Conservation (phyloP, 2,113 vertebrate species). For the Megaceryle torquata region DNA sequence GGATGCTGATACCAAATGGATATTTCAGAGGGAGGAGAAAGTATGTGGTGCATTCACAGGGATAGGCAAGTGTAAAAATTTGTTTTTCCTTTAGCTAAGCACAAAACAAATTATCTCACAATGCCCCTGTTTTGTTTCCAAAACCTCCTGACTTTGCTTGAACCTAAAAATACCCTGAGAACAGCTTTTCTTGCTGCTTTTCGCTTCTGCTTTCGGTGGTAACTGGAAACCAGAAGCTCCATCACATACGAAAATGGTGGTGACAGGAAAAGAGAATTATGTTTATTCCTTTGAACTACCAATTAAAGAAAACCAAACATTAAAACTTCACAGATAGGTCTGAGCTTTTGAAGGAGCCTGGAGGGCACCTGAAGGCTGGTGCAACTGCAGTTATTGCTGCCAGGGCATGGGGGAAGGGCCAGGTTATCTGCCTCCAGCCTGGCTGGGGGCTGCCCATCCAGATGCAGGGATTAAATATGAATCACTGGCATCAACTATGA, state of each 20-base stretch:
- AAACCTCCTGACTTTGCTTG: neutral
- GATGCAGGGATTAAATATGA: neutral
- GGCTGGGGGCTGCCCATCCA: neutral
- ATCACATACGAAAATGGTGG: neutral
- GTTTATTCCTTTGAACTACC: neutral
- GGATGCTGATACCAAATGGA: neutral
- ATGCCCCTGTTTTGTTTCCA: neutral
- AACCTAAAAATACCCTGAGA: constrained; percentile 24
- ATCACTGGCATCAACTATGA: neutral
- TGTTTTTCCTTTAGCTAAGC: neutral
- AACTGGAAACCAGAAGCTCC: constrained; percentile 42
- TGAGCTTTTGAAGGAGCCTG: neutral
- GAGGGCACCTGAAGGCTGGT: neutral
- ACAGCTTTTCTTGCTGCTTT: neutral
- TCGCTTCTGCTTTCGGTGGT: constrained; percentile 44
- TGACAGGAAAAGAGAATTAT: neutral
- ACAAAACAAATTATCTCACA: constrained; percentile 30
- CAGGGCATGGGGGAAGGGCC: neutral
- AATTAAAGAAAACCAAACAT: neutral
- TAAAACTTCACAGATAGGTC: neutral
- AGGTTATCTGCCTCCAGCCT: neutral
- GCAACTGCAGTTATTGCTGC: neutral
- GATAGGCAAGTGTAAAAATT: neutral
- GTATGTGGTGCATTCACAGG: neutral
- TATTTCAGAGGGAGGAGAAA: neutral